These are phyloP conservation scores for Pachyrhynchus sulphureomaculatus DNA, from an alignment of 1,140 invertebrate species.

Conservation along the genomic window DNA sequence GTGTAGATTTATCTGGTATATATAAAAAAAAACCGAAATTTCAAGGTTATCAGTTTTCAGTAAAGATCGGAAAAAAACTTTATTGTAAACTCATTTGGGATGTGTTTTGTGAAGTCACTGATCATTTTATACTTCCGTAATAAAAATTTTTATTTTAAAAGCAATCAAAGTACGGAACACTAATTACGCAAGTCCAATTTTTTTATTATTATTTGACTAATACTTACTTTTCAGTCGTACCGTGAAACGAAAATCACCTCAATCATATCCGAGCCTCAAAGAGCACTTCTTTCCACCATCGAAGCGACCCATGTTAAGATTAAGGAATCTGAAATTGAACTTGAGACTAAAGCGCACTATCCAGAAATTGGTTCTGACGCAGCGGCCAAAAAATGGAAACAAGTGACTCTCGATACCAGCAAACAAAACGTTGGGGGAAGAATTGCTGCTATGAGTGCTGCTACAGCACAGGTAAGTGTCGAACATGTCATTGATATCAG, in stretches of 20 bases:
- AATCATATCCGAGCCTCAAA: constrained; percentile 85
- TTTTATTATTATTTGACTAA: too few relatives aligned
- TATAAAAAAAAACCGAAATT: too few relatives aligned
- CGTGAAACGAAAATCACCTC: constrained; percentile 85
- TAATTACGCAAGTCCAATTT: too few relatives aligned
- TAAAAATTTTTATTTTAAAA: too few relatives aligned
- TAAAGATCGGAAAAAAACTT: too few relatives aligned
- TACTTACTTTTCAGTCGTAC: constrained; percentile 6
- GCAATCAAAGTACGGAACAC: too few relatives aligned
- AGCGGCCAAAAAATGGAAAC: constrained; percentile 88
- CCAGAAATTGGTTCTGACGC: constrained; percentile 82
- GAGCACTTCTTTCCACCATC: constrained; percentile 88
- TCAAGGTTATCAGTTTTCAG: too few relatives aligned
- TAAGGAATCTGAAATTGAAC: constrained; percentile 77
- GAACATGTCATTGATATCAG: not conserved
- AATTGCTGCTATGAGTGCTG: constrained; percentile 98
- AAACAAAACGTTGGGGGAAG: constrained; percentile 95
- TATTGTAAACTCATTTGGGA: too few relatives aligned
- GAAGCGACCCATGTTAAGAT: constrained; percentile 84
- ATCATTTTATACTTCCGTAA: too few relatives aligned
- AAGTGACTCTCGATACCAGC: constrained; percentile 90
- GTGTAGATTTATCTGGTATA: too few relatives aligned
- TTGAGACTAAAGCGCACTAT: constrained; percentile 72
- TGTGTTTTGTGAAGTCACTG: too few relatives aligned
- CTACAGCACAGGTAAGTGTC: constrained; percentile 69